Base-by-base conservation (phyloP, 2,888 invertebrate genomes). In the Encarsia formosa region DNA sequence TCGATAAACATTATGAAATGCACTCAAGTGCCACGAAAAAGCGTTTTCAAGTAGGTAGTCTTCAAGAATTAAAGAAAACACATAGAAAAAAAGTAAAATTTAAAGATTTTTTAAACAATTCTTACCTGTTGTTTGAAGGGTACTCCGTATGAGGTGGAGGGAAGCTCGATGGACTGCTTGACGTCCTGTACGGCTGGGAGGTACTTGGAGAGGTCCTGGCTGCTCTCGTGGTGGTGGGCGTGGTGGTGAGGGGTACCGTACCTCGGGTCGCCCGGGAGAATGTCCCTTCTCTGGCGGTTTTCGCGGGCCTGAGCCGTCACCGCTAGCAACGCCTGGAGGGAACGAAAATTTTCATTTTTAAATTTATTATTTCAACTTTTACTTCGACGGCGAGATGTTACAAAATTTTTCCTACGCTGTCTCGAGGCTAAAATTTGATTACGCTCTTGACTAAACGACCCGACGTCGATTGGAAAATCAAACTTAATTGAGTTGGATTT, bases 201-300 rank as follows among this genome's bases (percentile, higher is more conserved):
- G 39, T 57, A 40, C 3, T 54, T 35, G 9, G 35, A 49, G 20
- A 49, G 45, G 24, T 32, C 29, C 5, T 41, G 20, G 18, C 5
- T 2, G 8, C 59, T 52, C 2, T 48, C 53, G 15, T 61, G 60
- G 6, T 73, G 62, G 65, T 71, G 56, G 58, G 75, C 57, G 54
- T 68, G 60, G 68, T 69, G 59, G 63, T 63, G 70, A 62, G 60
- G 70, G 60, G 66, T 76, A 23, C 67, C 67, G 49, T 67, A 73
- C 18, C 73, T 69, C 23, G 69, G 50, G 46, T 73, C 73, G 3
- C 71, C 71, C 0, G 70, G 69, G n/a, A 72, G 54, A 43, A 66
- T 37, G 68, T 64, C 54, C 16, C 53, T 47, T 47, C 63, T 70
- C n/a, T n/a, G n/a, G n/a, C n/a, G n/a, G n/a, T n/a, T n/a, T n/a